A percentile compares a stretch with the other conserved stretches of the same genome.
Conservation (phyloP, 2,113 vertebrate species). For the Grantiella picta region DNA sequence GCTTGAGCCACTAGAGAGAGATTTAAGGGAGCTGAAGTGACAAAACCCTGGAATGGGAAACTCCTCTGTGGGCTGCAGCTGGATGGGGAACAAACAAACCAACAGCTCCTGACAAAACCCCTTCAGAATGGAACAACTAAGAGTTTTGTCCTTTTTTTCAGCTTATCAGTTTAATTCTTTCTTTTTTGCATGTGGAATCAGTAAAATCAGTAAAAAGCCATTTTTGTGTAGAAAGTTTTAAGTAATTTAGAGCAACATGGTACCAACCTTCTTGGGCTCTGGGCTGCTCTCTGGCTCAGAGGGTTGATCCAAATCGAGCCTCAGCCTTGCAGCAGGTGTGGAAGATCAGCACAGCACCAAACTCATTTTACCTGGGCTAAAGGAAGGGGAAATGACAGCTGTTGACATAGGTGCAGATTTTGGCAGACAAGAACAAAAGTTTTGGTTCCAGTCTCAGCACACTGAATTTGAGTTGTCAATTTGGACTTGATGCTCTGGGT, state of each 20-base stretch:
- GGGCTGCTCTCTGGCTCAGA: background rate
- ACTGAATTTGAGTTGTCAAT: background rate
- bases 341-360: background rate
- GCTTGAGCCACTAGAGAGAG: background rate
- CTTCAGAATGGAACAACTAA: background rate
- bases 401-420: background rate
- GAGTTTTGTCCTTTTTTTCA: background rate
- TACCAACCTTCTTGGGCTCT: background rate
- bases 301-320: background rate
- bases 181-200: background rate
- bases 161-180: background rate
- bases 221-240: background rate
- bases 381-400: background rate
- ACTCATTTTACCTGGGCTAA: background rate
- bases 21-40: background rate
- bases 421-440: background rate
- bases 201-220: background rate
- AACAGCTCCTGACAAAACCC: background rate
- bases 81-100: background rate
- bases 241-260: background rate
- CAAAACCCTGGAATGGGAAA: background rate
- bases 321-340: background rate
- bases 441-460: background rate
- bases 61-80: background rate
- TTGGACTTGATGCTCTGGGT: background rate